These are phyloP conservation scores for Halcyon senegalensis DNA, from an alignment of 2,113 vertebrate species.

Conservation along the genomic window DNA sequence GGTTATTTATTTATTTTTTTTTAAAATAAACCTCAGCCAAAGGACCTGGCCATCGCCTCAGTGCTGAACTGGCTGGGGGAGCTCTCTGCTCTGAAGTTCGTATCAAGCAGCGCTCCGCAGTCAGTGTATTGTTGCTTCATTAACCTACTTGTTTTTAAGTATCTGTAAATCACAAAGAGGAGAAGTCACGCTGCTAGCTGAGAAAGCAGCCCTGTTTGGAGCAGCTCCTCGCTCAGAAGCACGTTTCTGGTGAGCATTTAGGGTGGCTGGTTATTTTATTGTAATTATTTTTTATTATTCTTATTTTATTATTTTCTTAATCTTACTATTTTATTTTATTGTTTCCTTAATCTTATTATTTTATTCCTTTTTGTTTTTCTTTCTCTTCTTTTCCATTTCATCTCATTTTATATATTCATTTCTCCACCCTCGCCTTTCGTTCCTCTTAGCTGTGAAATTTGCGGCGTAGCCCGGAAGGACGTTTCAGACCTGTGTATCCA, in stretches of 20 bases:
- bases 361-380: too few species aligned
- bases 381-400: too few species aligned
- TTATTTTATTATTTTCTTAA: too few species aligned
- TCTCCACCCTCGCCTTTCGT: neutral
- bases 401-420: too few species aligned
- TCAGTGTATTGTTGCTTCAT: slow-evolving; percentile 61
- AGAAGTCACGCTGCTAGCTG: slow-evolving; percentile 62
- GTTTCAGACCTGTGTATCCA: slow-evolving; percentile 14
- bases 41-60: neutral
- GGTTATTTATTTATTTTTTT: too few species aligned
- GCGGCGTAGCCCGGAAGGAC: neutral
- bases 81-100: slow-evolving; percentile 25
- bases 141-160: slow-evolving; percentile 72
- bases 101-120: slow-evolving; percentile 58
- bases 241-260: neutral
- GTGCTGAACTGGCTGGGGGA: slow-evolving; percentile 1
- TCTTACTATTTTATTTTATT: too few species aligned
- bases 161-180: slow-evolving; percentile 61
- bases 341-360: too few species aligned
- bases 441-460: neutral
- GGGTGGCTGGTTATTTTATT: neutral
- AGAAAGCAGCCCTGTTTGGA: slow-evolving; percentile 37
- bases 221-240: slow-evolving; percentile 2
- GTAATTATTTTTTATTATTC: too few species aligned
- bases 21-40: neutral